phyloP scores from a whole-genome alignment of 2,113 vertebrate genomes.

The Budorcas taxicolor region DNA sequence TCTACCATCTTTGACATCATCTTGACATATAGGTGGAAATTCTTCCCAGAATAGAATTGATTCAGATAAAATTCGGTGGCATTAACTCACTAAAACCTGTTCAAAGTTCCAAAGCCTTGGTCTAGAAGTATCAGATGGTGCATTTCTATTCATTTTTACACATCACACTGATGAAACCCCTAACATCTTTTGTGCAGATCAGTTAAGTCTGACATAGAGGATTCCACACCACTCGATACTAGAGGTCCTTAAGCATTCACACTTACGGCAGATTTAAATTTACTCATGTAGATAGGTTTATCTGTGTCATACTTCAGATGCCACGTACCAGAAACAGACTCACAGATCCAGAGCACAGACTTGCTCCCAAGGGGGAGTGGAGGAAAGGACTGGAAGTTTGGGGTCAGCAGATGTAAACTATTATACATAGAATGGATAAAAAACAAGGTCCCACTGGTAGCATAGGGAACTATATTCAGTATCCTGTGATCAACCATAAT shows the following conservation, averaged over 20 bases:
- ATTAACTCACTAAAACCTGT: neutral
- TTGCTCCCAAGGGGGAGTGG: neutral
- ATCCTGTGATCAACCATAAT: neutral
- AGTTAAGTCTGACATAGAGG: neutral
- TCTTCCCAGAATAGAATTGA: neutral
- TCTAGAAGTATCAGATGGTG: neutral
- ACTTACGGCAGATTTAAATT: neutral
- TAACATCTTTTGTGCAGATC: neutral
- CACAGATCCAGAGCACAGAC: neutral
- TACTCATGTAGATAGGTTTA: neutral
- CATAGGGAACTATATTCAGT: neutral
- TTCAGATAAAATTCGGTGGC: neutral
- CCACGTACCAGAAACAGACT: neutral
- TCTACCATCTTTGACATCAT: neutral
- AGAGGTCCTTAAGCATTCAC: neutral
- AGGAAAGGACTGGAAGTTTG: neutral
- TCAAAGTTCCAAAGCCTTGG: neutral
- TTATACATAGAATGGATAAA: neutral
- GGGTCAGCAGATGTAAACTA: neutral
- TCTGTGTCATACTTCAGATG: neutral
- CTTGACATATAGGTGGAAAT: neutral
- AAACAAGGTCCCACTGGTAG: neutral
- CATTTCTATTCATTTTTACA: neutral
- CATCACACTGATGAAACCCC: neutral
- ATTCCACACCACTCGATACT: neutral